Evolutionary conservation across 1,140 invertebrate species (phyloP).

Genomic region (Drosophila kohkoa): DNA sequence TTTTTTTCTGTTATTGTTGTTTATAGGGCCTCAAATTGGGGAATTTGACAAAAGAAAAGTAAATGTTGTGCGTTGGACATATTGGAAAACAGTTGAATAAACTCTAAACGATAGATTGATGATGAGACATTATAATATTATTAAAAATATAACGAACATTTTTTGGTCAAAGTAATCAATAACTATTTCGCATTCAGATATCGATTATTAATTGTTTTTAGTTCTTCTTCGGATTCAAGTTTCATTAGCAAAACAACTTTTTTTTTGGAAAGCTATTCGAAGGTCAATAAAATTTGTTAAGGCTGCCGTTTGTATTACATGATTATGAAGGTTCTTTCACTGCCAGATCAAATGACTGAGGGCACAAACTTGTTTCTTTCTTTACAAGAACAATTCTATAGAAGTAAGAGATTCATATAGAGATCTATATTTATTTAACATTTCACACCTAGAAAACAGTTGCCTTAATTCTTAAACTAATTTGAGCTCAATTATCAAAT

Average conservation of each 20-base stretch:
- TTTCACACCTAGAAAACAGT: constrained; percentile 4
- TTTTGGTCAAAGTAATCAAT: constrained; percentile 10
- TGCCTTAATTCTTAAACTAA: constrained; percentile 10
- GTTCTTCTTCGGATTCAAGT: neutral
- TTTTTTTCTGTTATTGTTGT: neutral
- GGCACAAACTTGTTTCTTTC: constrained; percentile 14
- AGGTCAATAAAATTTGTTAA: constrained; percentile 37
- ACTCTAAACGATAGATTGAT: constrained; percentile 15
- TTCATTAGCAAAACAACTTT: constrained; percentile 6
- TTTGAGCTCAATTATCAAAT: constrained; percentile 11
- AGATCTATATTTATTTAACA: neutral
- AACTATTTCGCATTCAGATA: neutral
- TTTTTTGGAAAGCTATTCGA: constrained; percentile 23
- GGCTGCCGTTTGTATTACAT: constrained; percentile 25
- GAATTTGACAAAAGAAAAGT: constrained; percentile 29
- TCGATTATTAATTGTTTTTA: constrained; percentile 18
- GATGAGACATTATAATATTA: constrained; percentile 9
- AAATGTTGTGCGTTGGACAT: neutral
- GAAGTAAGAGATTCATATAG: constrained; percentile 16
- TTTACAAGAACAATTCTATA: constrained; percentile 12
- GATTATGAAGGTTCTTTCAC: constrained; percentile 20
- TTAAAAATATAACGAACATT: constrained; percentile 14
- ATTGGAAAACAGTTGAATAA: constrained; percentile 7
- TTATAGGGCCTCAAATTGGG: constrained; percentile 17
- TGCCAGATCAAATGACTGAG: neutral